These are phyloP conservation scores for Orthonevra nobilis DNA, from an alignment of 2,888 invertebrate species.

Conservation along the genomic window DNA sequence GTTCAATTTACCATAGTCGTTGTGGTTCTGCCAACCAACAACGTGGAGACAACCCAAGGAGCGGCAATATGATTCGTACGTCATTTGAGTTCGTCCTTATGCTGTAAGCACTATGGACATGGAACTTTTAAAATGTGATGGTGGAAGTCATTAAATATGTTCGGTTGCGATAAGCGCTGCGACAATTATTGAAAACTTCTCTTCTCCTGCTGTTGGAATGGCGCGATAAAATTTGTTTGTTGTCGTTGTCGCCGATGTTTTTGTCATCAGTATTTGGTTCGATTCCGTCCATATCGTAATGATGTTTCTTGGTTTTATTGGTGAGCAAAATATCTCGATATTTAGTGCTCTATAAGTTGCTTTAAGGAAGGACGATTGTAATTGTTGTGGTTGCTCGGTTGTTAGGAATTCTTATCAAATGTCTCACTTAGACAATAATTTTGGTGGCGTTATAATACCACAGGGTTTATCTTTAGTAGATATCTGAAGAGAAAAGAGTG, in stretches of 20 bases:
- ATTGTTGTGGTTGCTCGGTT: too few relatives aligned
- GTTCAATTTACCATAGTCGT: constrained; percentile 23
- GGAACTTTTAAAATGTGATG: not conserved
- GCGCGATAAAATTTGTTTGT: constrained; percentile 58
- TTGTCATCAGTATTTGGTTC: constrained; percentile 5
- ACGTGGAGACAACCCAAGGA: not conserved
- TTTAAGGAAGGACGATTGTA: too few relatives aligned
- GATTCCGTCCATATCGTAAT: not conserved
- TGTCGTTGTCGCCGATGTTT: constrained; percentile 18
- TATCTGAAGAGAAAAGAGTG: too few relatives aligned
- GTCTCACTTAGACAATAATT: too few relatives aligned
- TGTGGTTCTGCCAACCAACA: too few relatives aligned
- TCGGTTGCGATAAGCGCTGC: constrained; percentile 37
- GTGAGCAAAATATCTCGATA: too few relatives aligned
- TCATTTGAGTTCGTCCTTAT: constrained; percentile 57
- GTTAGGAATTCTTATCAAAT: too few relatives aligned
- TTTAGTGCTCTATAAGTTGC: too few relatives aligned
- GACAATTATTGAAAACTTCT: constrained; percentile 54
- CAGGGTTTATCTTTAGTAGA: too few relatives aligned
- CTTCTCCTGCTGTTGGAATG: constrained; percentile 21
- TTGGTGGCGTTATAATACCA: too few relatives aligned
- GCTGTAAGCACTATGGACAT: constrained; percentile 3
- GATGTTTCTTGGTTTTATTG: too few relatives aligned
- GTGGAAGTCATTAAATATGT: constrained; percentile 46
- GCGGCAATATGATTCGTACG: constrained; percentile 43